Evolutionary conservation across 1,140 invertebrate species (phyloP), one percentile per base, ranked within the genome.

Genomic region (Sycophaga agraensis): DNA sequence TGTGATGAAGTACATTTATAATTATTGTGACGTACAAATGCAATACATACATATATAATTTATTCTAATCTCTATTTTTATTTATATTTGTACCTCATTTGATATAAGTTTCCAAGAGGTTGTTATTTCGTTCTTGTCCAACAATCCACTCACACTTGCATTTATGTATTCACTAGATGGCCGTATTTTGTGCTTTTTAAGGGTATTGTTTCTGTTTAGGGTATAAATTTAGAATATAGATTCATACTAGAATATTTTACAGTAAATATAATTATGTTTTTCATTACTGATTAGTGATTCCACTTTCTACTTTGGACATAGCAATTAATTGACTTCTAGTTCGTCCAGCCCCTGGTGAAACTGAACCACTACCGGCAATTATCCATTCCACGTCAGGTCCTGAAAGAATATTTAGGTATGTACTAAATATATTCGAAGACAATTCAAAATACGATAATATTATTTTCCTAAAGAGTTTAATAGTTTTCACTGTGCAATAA

Each of bases 331-430:
- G 74, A 4, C 73, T 69, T 53, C 70, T 70, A 2, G 65, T 69
- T 17, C 74, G 69, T 2, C 82, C 74, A 5, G 83, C 81, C 28
- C 80, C 80, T 0, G 84, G 79, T 1, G 84, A 84, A 22, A 84
- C 77, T 3, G 85, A 86, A 16, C 85, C 86, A 62, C 81, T 82
- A 22, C 84, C 89, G 16, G 85, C 82, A 51, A 85, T 74, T 45
- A 91, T 85, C 89, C 89, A 91, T 35, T 89, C 87, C 16, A 90
- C 81, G 69, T 91, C 89, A 17, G 88, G 82, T 17, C 84, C 86
- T 73, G 55, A 35, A 48, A 46, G n/a, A n/a, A n/a, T n/a, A n/a
- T n/a, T n/a, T n/a, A n/a, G n/a, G n/a, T n/a, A n/a, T n/a, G n/a
- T n/a, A n/a, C n/a, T n/a, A n/a, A n/a, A n/a, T n/a, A n/a, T n/a